A percentile compares a stretch with the other conserved stretches of the same genome.
These are phyloP conservation scores for Phaetusa simplex DNA, from an alignment of 2,113 vertebrate species.

Conservation along the genomic window DNA sequence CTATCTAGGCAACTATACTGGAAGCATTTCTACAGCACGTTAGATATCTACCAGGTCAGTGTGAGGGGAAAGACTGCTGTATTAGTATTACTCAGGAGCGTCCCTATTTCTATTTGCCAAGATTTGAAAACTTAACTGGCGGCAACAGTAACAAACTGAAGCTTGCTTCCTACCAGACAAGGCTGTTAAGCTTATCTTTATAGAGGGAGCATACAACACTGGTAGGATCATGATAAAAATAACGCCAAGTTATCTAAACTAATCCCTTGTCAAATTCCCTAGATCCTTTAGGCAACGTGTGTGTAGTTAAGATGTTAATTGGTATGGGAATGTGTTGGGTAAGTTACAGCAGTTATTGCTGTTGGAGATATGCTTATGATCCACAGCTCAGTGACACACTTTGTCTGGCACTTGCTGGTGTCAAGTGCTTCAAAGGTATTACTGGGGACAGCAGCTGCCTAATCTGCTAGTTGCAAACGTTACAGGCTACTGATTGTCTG, in stretches of 20 bases:
- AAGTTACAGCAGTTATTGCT: conserved; percentile 11
- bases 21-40: background rate
- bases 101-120: background rate
- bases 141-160: background rate
- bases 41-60: background rate
- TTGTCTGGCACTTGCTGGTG: background rate
- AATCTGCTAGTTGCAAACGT: background rate
- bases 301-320: background rate
- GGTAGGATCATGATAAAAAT: conserved; percentile 55
- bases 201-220: background rate
- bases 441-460: background rate
- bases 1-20: background rate
- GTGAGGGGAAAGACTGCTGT: background rate
- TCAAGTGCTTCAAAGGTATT: background rate
- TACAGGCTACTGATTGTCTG: background rate
- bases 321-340: background rate
- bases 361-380: background rate
- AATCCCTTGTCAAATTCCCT: conserved; percentile 63
- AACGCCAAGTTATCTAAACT: conserved; percentile 42
- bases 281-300: conserved; percentile 27
- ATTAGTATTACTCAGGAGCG: background rate
- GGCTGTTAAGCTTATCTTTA: background rate
- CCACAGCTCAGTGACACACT: background rate
- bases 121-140: background rate
- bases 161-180: background rate